phyloP scores from a whole-genome alignment of 1,140 invertebrate species.

The Aphis gossypii region DNA sequence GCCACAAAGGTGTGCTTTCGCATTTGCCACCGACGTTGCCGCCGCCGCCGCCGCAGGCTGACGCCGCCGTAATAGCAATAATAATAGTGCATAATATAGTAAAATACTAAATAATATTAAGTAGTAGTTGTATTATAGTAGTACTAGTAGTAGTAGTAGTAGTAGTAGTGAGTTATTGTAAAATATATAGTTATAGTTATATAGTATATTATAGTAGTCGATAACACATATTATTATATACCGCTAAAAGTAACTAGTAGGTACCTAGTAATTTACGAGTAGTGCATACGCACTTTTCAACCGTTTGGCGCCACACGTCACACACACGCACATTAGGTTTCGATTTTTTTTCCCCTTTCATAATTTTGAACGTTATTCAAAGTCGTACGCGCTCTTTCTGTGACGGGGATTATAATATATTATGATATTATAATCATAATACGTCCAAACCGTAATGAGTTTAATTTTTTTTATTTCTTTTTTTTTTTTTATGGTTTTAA shows the following conservation, averaged over 20 bases:
- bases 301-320: constrained; percentile 25
- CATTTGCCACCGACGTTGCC: background rate
- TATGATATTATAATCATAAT: constrained; percentile 6
- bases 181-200: too few species aligned
- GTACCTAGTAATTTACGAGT: background rate
- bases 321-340: constrained; percentile 37
- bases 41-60: too few species aligned
- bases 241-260: background rate
- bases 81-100: background rate
- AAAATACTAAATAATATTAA: too few species aligned
- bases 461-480: background rate
- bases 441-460: background rate
- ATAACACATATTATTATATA: background rate
- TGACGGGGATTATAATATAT: background rate
- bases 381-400: background rate
- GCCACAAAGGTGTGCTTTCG: background rate
- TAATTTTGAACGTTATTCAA: background rate
- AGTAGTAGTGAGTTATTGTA: too few species aligned
- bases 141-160: too few species aligned
- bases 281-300: background rate
- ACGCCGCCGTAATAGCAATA: background rate
- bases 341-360: constrained; percentile 39
- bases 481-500: background rate
- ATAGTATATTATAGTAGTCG: background rate
- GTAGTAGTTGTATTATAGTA: too few species aligned